Evolutionary conservation across 2,113 vertebrate genomes (phyloP), one percentile per base, ranked within the genome.

Genomic region (Pogonocichla stellata): DNA sequence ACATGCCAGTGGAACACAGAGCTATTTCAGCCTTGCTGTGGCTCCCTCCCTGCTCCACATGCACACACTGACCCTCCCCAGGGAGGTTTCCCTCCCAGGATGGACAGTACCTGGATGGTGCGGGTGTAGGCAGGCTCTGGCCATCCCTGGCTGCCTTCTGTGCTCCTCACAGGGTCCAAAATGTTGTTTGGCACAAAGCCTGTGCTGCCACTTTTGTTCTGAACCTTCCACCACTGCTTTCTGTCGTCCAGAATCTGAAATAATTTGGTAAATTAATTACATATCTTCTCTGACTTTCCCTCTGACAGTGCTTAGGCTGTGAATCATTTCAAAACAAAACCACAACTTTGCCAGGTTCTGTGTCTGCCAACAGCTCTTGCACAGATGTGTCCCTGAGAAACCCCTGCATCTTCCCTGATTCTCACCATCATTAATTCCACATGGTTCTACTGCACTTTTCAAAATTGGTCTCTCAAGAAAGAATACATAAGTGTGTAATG

Each of bases 161-260:
- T 85, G 5, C 96, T 95, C 91, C 96, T 98, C 93, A 98, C 97
- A 47, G 98, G 95, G 73, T 99, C 99, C 97, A 99, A 96, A 97
- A 99, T 99, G 97, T 99, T 99, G 98, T 99, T 99, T 98, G 99
- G 99, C 98, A 99, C 99, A 87, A 99, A 99, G 90, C 99, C 99
- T 6, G 95, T 95, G 16, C 97, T 97, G 64, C 99, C 99, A 14
- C 95, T 97, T 38, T 95, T 98, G 64, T 99, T 99, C 65, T 97
- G 98, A 29, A 99, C 99, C 95, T 99, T 99, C 99, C 99, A 99
- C 99, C 99, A 99, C 71, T 99, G 99, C 93, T 99, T 99, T 94
- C 98, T 98, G 94, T 99, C 99, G 17, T 99, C 99, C 24, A 99
- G 97, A 34, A 99, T 98, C 99, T 99, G 98, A 65, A 87, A 95